Base-by-base conservation (phyloP, 2,113 vertebrate species). In the Odobenus rosmarus region DNA sequence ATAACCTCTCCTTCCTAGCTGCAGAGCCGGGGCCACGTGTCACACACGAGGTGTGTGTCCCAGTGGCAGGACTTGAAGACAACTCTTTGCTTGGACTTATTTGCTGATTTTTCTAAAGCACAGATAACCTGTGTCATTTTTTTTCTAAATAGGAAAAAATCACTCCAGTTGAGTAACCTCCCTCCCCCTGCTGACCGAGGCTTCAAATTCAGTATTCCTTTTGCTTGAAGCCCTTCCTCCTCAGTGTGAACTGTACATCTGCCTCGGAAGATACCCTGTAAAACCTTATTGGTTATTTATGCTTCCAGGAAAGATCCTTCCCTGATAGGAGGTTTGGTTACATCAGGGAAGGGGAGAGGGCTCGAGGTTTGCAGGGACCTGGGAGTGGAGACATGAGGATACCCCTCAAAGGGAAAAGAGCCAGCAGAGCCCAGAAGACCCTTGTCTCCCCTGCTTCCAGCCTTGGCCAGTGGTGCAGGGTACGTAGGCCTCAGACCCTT, bases 361-460 rank as follows among this genome's bases (percentile, higher is more conserved):
- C 33, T 42, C 1, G 18, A 21, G n/a, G 19, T n/a, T 57, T 36
- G 0, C n/a, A 49, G 39, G 51, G 59, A 11, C 4, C 55, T 15
- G 14, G 62, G 49, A 18, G 1, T 5, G 3, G 81, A 90, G 82
- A 51, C 4, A 14, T 55, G 67, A 83, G 36, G 74, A n/a, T 6
- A 53, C 18, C 42, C 13, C 49, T 11, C 7, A 0, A 39, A 24
- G 80, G 31, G 36, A 23, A 53, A 49, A 11, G 24, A n/a, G 36
- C 90, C 14, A 2, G 24, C 3, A 19, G 57, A 39, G 31, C 71
- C 33, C 5, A 36, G 19, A 21, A 5, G 61, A 42, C 31, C 36
- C 79, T 12, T 0, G 0, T 5, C 16, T 31, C 74, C 23, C 28
- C 61, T 0, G 64, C 53, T 3, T 8, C 64, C 39, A 7, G 61